Evolutionary conservation across 1,140 invertebrate species (phyloP).

Genomic region (Whitmania pigra): DNA sequence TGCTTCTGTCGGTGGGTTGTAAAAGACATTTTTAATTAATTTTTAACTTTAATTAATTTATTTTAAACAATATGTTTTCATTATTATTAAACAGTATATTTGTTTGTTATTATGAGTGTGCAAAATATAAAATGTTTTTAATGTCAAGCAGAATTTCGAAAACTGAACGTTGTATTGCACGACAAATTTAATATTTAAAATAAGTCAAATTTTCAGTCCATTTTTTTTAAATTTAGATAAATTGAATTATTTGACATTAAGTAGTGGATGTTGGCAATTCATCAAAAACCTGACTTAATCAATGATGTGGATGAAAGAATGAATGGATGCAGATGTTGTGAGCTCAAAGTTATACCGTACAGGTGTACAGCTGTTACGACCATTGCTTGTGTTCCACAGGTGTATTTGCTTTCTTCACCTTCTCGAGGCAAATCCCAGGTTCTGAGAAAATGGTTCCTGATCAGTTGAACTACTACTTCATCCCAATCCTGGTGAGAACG

Average conservation of each 20-base stretch:
- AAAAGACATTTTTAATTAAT: too few relatives aligned
- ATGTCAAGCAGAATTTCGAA: neutral
- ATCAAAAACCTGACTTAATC: too few relatives aligned
- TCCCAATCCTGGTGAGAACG: slow-evolving; percentile 42
- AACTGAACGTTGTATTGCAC: neutral
- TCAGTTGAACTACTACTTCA: slow-evolving; percentile 50
- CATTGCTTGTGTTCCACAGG: slow-evolving; percentile 33
- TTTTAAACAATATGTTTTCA: neutral
- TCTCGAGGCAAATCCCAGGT: slow-evolving; percentile 37
- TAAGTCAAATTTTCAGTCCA: neutral
- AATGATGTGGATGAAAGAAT: neutral
- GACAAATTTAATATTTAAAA: too few relatives aligned
- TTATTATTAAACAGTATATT: neutral
- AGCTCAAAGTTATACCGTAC: too few relatives aligned
- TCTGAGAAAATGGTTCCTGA: neutral
- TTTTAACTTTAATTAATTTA: too few relatives aligned
- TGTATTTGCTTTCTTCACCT: slow-evolving; percentile 43
- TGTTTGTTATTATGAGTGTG: too few relatives aligned
- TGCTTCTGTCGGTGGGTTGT: slow-evolving; percentile 50
- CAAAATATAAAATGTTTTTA: too few relatives aligned
- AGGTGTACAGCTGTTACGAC: too few relatives aligned
- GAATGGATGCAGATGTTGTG: too few relatives aligned
- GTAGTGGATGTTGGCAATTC: too few relatives aligned
- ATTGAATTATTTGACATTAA: too few relatives aligned
- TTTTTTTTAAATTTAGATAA: too few relatives aligned